Evolutionary conservation across 1,140 invertebrate genomes (phyloP), one percentile per base, ranked within the genome.

Genomic region (Megalonaias nervosa): DNA sequence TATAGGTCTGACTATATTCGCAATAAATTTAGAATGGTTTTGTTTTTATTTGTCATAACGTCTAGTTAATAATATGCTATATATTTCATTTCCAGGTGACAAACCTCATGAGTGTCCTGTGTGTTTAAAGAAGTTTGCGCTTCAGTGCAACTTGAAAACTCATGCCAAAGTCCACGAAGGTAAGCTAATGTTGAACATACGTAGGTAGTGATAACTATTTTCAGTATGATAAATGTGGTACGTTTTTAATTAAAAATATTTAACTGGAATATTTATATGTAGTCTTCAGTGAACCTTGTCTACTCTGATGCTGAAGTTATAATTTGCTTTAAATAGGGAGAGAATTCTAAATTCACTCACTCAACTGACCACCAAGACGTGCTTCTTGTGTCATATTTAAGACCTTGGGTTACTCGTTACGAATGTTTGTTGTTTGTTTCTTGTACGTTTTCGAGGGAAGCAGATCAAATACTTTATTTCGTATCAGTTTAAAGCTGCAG

Each of bases 121-220:
- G 1, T 96, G 95, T 88, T 92, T 93, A 65, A 95, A 95, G 87
- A 94, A 93, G 86, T 95, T 96, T 87, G 94, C 94, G 2, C 89
- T 95, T 2, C 93, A 94, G 38, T 95, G 94, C 86, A 96, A 95
- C 89, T 91, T 96, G 74, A 91, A 94, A 77, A 94, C 94, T 0
- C 95, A 95, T 85, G 92, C 94, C 88, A 95, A 94, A 89, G 95
- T 94, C 6, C 95, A 95, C 83, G 94, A 93, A 81, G 89, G 88
- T 89, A 86, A 78, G 80, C 80, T 66, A 31, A 19, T 78, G 57
- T 17, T 56, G 19, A 23, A 56, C 48, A 60, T 31, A n/a, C 9
- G 19, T 61, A 61, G 17, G 17, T 62, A 19, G 6, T 62, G 19
- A 62, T 23, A 0, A 62, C 60, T 14, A 23, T 62, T 62, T n/a